Evolutionary conservation across 1,140 invertebrate species (phyloP).

Genomic region (Psix sp.): DNA sequence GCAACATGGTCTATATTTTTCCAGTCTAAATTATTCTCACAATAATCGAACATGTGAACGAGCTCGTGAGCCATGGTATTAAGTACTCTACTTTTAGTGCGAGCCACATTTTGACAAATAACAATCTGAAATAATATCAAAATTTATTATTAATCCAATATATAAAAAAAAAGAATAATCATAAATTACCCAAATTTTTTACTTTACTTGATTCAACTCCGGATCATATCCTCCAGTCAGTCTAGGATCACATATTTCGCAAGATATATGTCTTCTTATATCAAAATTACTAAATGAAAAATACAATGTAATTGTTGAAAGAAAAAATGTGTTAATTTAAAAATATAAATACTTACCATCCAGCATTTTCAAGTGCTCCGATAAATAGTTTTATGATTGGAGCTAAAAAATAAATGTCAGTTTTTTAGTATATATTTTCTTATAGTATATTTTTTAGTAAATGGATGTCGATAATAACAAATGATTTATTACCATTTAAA

Average conservation of each 20-base stretch:
- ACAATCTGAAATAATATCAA: slow-evolving; percentile 82
- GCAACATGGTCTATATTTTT: slow-evolving; percentile 94
- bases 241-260: slow-evolving; percentile 89
- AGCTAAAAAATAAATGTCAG: slow-evolving; percentile 1
- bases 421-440: background rate
- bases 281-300: slow-evolving; percentile 83
- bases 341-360: slow-evolving; percentile 82
- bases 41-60: slow-evolving; percentile 98
- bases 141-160: background rate
- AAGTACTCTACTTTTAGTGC: slow-evolving; percentile 82
- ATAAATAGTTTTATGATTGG: slow-evolving; percentile 23
- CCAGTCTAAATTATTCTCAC: slow-evolving; percentile 91
- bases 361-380: slow-evolving; percentile 72
- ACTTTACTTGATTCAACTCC: slow-evolving; percentile 86
- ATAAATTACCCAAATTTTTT: too few species aligned
- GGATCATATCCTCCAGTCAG: slow-evolving; percentile 96
- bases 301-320: slow-evolving; percentile 2
- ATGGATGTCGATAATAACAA: slow-evolving; percentile 2
- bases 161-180: background rate
- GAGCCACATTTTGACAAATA: slow-evolving; percentile 91
- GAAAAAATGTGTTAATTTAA: slow-evolving; percentile 23
- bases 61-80: slow-evolving; percentile 93
- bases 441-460: too few species aligned
- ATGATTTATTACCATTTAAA: slow-evolving; percentile 82
- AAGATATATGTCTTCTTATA: slow-evolving; percentile 90